Base-by-base conservation (phyloP, 2,113 vertebrate genomes). In the Silurus asotus region DNA sequence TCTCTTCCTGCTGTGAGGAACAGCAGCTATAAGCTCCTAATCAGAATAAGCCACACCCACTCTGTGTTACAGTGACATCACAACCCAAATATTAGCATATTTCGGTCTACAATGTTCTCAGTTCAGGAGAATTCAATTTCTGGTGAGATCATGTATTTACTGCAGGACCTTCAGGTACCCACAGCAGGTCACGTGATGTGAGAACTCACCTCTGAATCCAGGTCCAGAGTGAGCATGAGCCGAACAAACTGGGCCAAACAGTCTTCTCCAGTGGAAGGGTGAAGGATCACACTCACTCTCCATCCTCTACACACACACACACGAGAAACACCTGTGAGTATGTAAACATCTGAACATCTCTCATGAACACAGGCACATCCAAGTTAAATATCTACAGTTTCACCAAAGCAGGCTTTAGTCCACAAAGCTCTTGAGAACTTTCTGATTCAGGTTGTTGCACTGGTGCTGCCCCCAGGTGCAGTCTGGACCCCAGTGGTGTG, bases 211-310 rank as follows among this genome's bases (percentile, higher is more conserved):
- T 97, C 93, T 23, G 93, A 93, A 2, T 97, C 95, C 0, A 99
- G 94, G 7, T 93, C 95, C 88, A 99, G 92, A 75, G 95, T 93
- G 88, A 99, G 94, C 0, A 96, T 97, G 86, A 98, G 96, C 20
- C 97, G 90, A 48, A 99, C 98, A 15, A 97, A 99, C 93, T 98
- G 98, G 0, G 96, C 96, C 25, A 97, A 95, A 0, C 95, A 95
- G 92, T 98, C 97, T 88, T 99, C 94, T 0, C 94, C 97, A 6
- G 97, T 99, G 85, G 97, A 97, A 0, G 97, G 98, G 89, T 97
- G 91, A 81, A 99, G 92, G 6, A 96, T 96, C 89, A 99, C 95
- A 62, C 91, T 96, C 84, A 99, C 94, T 86, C 96, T 95, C 96
- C 96, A 95, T 81, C 92, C 90, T 88, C 97, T 98, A 69, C 13